Percentiles rank a stretch among this genome's conserved stretches.
Evolutionary conservation across 2,888 invertebrate species (phyloP).

Genomic region (Danaus chrysippus): DNA sequence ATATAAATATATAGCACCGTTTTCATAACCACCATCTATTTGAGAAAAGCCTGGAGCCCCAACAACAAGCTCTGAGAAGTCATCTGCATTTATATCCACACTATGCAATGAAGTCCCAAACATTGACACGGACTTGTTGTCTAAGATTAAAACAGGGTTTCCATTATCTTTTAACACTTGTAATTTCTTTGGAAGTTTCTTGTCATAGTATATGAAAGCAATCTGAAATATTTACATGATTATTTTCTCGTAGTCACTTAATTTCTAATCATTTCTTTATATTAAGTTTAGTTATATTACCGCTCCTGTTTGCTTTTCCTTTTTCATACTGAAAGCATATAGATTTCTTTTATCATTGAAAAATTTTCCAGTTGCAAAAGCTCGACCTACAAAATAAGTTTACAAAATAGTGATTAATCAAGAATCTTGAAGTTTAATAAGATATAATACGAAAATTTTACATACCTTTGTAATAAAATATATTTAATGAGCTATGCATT

Average conservation of each 20-base stretch:
- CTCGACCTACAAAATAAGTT: conserved; percentile 22
- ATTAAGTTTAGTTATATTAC: conserved; percentile 35
- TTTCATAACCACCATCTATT: conserved; percentile 50
- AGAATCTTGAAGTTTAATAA: neutral
- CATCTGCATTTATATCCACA: conserved; percentile 73
- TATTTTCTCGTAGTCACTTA: neutral
- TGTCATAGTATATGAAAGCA: conserved; percentile 31
- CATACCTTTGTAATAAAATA: conserved; percentile 18
- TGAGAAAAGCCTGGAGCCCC: conserved; percentile 74
- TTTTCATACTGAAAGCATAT: conserved; percentile 41
- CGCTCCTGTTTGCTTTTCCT: conserved; percentile 27
- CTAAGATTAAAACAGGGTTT: conserved; percentile 18
- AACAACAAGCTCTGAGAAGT: conserved; percentile 77
- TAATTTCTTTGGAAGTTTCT: neutral
- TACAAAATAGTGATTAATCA: neutral
- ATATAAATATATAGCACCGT: conserved; percentile 77
- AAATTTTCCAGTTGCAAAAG: conserved; percentile 26
- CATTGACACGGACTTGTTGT: conserved; percentile 66
- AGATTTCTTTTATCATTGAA: conserved; percentile 28
- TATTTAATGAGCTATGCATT: neutral
- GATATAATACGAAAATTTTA: neutral
- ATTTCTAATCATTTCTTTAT: neutral
- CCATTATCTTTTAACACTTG: neutral
- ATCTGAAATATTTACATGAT: conserved; percentile 32
- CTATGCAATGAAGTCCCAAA: conserved; percentile 75